Conservation (phyloP, 2,888 invertebrate species). For the Netelia fuscicornis region DNA sequence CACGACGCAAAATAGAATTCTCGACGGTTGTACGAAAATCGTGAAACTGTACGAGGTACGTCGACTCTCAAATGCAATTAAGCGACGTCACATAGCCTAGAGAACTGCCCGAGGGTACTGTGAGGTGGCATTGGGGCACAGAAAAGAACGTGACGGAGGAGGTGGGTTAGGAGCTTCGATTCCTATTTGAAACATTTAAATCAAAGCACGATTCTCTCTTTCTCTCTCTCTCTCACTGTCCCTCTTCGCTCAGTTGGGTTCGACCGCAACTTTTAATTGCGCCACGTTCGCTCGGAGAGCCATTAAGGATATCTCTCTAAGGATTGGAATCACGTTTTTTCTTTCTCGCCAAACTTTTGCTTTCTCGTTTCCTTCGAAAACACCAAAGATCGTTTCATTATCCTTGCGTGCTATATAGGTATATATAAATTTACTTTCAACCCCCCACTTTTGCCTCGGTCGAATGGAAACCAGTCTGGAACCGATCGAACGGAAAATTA, state of each 20-base stretch:
- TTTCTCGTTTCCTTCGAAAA: conserved; percentile 48
- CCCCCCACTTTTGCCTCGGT: background rate
- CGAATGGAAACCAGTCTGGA: conserved; percentile 27
- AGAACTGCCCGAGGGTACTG: conserved; percentile 60
- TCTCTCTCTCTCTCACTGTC: conserved; percentile 8
- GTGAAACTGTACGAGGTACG: conserved; percentile 36
- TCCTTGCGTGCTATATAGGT: background rate
- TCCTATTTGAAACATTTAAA: conserved; percentile 79
- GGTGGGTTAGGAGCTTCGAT: background rate
- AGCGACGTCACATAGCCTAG: conserved; percentile 79
- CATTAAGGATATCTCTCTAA: conserved; percentile 77
- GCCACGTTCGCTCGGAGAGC: conserved; percentile 80
- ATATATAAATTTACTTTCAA: background rate
- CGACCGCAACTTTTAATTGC: conserved; percentile 84
- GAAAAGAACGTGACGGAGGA: conserved; percentile 21
- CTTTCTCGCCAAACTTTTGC: conserved; percentile 68
- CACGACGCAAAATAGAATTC: background rate
- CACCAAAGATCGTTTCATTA: conserved; percentile 42
- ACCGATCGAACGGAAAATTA: conserved; percentile 66
- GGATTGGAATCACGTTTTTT: conserved; percentile 72
- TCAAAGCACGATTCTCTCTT: conserved; percentile 75
- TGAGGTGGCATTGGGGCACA: conserved; percentile 10
- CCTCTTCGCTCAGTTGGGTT: conserved; percentile 79
- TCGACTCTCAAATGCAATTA: conserved; percentile 79
- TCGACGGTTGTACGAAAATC: conserved; percentile 16